Base-by-base conservation (phyloP, 2,113 vertebrate genomes). In the Microcebus murinus region DNA sequence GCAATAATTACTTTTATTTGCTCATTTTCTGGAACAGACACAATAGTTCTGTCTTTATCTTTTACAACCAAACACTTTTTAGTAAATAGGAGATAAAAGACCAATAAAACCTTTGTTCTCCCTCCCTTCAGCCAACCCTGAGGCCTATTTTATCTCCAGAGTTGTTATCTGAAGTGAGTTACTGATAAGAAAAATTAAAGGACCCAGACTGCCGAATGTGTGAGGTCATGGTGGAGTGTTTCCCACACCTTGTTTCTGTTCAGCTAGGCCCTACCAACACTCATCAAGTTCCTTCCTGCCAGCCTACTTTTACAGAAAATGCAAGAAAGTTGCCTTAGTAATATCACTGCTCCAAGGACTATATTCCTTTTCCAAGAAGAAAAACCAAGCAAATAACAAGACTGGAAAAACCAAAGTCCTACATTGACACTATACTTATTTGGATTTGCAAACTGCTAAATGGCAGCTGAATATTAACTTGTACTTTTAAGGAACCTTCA, bases 121-220 rank as follows among this genome's bases (percentile, higher is more conserved):
- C 70, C 65, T 77, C 31, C 84, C 89, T 87, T 86, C 36, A 95
- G 97, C 93, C 94, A 73, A 94, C 27, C 87, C 68, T 68, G 71
- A 95, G 96, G 92, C 50, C 73, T 95, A 86, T 59, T 96, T 98
- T 98, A 98, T 97, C 97, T 97, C 87, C 34, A 95, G 77, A 96
- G 91, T 95, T 96, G 86, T 97, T 98, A 98, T 96, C 91, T 97
- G 76, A 97, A 98, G 86, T 98, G 97, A 97, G 84, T 91, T 97
- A 87, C 92, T 97, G 97, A 97, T 98, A 98, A 98, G 95, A 96
- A 97, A 96, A 98, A 98, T 97, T 98, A 98, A 98, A 97, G 88
- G 39, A 86, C 91, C 96, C 90, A 74, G 93, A 77, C 31, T 95
- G 68, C 73, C 96, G 42, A 93, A 91, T 17, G 45, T 83, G 68